A percentile compares a stretch with the other conserved stretches of the same genome.
Conservation (phyloP, 2,888 invertebrate species). For the Chloroclysta siterata region DNA sequence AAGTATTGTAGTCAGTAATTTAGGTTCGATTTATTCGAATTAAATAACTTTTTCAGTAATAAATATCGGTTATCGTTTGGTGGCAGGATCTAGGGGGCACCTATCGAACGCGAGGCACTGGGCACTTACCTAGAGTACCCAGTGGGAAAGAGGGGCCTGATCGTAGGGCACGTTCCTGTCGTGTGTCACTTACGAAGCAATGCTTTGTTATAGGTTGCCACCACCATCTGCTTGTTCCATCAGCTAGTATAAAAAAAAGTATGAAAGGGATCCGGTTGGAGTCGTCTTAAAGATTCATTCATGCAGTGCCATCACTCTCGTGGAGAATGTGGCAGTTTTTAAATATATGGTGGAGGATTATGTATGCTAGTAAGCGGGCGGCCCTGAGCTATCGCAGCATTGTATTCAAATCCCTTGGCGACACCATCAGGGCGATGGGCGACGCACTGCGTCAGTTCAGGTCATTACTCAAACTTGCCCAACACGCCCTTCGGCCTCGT, state of each 20-base stretch:
- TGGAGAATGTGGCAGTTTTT: conserved; percentile 71
- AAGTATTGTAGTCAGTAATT: too few species aligned
- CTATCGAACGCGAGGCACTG: too few species aligned
- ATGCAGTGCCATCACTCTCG: conserved; percentile 53
- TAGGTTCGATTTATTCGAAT: too few species aligned
- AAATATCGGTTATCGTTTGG: too few species aligned
- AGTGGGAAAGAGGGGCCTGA: too few species aligned
- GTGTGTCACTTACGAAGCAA: too few species aligned
- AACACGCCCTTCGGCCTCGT: conserved; percentile 58
- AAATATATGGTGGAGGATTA: conserved; percentile 71
- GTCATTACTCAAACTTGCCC: conserved; percentile 63
- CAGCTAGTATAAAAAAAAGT: conserved; percentile 30
- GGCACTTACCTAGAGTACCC: too few species aligned
- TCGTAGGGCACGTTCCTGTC: too few species aligned
- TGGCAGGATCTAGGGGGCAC: too few species aligned
- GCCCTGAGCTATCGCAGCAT: conserved; percentile 79
- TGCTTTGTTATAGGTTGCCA: too few species aligned
- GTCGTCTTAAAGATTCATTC: conserved; percentile 60
- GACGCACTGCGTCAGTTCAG: conserved; percentile 49
- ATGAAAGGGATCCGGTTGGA: conserved; percentile 43
- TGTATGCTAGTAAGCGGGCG: conserved; percentile 76
- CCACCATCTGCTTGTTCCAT: too few species aligned
- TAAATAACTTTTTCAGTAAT: too few species aligned
- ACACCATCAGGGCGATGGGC: conserved; percentile 57
- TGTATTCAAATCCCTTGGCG: conserved; percentile 80